phyloP scores from a whole-genome alignment of 2,113 vertebrate species.

The Bos javanicus region DNA sequence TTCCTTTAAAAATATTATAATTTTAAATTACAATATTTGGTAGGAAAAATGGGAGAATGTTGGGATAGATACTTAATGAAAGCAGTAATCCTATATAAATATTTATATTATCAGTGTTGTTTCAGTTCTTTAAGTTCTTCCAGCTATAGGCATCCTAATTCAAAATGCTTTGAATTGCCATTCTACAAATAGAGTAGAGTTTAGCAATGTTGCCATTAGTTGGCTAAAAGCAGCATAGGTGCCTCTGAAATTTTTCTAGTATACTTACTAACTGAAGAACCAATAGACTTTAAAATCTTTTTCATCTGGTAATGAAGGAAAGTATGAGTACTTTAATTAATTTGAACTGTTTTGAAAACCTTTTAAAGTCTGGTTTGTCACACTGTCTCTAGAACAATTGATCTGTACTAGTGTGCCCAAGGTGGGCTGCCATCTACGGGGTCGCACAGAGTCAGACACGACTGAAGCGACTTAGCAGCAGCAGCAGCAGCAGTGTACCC shows the following conservation, averaged over 20 bases:
- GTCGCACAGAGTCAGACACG: too few species aligned
- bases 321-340: conserved; percentile 17
- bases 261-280: neutral
- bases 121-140: conserved; percentile 37
- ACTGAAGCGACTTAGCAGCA: too few species aligned
- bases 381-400: neutral
- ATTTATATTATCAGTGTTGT: neutral
- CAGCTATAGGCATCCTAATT: neutral
- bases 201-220: neutral
- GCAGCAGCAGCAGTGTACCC: neutral
- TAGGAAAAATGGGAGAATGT: neutral
- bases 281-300: conserved; percentile 5
- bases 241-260: neutral
- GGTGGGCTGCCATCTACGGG: too few species aligned
- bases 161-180: conserved; percentile 46
- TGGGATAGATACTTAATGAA: conserved; percentile 3
- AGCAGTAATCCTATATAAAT: neutral
- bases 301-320: conserved; percentile 19
- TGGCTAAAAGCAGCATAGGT: conserved; percentile 5
- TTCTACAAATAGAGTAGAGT: neutral
- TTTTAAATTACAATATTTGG: neutral
- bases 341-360: conserved; percentile 31
- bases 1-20: neutral
- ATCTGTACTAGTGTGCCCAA: neutral
- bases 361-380: conserved; percentile 35